Conservation (phyloP, 2,113 vertebrate genomes). For the Phrynocephalus versicolor region DNA sequence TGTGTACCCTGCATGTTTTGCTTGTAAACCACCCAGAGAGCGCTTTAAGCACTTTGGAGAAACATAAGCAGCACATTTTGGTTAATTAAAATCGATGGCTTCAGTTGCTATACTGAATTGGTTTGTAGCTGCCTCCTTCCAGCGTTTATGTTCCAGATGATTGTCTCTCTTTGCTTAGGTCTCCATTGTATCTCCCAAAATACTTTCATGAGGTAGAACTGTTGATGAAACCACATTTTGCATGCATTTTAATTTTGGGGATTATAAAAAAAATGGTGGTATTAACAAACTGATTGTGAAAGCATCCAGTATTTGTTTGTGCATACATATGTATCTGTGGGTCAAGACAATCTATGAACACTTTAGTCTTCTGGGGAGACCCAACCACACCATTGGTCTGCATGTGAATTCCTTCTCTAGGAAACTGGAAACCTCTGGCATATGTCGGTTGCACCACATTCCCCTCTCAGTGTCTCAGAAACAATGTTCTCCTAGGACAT, state of each 20-base stretch:
- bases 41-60: too few relatives aligned
- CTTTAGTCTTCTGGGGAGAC: not conserved
- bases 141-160: too few relatives aligned
- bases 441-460: too few relatives aligned
- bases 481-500: not conserved
- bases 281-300: not conserved
- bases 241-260: not conserved
- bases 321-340: not conserved
- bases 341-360: not conserved
- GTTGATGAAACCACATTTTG: not conserved
- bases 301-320: not conserved
- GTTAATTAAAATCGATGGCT: constrained; percentile 7
- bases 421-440: not conserved
- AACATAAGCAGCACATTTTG: too few relatives aligned
- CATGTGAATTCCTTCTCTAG: not conserved
- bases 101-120: not conserved
- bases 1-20: too few relatives aligned
- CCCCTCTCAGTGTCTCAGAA: not conserved
- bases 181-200: not conserved
- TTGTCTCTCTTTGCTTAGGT: not conserved
- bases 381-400: not conserved
- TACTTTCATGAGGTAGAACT: not conserved
- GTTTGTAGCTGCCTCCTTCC: not conserved
- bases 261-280: not conserved
- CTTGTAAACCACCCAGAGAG: not conserved